Evolutionary conservation across 2,888 invertebrate species (phyloP).

Genomic region (Cephonodes hylas): DNA sequence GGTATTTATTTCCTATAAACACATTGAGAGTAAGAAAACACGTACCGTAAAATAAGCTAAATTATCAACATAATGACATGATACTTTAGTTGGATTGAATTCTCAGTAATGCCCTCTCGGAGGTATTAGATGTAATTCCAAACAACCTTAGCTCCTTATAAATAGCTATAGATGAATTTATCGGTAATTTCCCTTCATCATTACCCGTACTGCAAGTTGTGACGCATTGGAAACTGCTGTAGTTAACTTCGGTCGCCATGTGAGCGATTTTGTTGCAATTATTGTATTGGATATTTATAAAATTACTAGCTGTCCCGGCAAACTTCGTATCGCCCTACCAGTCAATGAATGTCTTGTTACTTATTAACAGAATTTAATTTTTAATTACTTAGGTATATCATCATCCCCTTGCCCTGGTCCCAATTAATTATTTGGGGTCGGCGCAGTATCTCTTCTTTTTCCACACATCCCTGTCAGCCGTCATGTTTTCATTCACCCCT

Average conservation of each 20-base stretch:
- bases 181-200: conserved; percentile 54
- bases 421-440: too few species aligned
- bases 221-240: not conserved
- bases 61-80: conserved; percentile 43
- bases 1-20: conserved; percentile 19
- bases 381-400: too few species aligned
- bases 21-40: conserved; percentile 46
- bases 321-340: too few species aligned
- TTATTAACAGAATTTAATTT: too few species aligned
- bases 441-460: too few species aligned
- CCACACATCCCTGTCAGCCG: too few species aligned
- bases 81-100: conserved; percentile 30
- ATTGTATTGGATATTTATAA: not conserved
- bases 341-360: too few species aligned
- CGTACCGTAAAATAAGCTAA: conserved; percentile 61
- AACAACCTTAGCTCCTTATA: conserved; percentile 30
- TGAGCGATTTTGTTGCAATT: not conserved
- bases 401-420: too few species aligned
- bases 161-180: conserved; percentile 49
- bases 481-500: too few species aligned
- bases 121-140: conserved; percentile 20
- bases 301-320: too few species aligned
- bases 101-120: conserved; percentile 28
- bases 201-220: not conserved
- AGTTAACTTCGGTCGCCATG: not conserved